These are phyloP conservation scores for Prionace glauca DNA, from an alignment of 2,797 vertebrate species.

Conservation along the genomic window DNA sequence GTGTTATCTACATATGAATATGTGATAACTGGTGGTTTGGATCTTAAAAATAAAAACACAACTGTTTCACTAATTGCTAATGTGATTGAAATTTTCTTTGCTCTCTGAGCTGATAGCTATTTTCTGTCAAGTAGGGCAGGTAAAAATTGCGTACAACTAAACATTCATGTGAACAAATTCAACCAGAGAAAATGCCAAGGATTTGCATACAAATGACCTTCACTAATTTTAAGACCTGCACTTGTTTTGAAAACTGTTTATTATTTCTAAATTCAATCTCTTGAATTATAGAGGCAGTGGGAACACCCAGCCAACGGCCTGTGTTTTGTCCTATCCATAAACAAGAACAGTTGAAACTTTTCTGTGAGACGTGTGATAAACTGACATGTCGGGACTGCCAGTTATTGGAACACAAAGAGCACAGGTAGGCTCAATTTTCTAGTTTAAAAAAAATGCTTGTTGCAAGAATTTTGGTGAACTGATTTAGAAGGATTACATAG, in stretches of 20 bases:
- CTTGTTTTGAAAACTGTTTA: not conserved
- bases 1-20: not conserved
- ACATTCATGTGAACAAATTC: not conserved
- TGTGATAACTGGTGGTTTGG: not conserved
- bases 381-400: constrained; percentile 97
- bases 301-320: constrained; percentile 79
- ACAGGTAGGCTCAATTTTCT: constrained; percentile 67
- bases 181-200: not conserved
- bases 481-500: not conserved
- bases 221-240: not conserved
- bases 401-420: constrained; percentile 94
- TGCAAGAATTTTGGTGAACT: not conserved
- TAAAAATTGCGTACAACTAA: not conserved
- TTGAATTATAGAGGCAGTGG: constrained; percentile 71
- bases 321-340: constrained; percentile 97
- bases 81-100: not conserved
- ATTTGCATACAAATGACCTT: not conserved
- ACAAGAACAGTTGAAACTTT: constrained; percentile 95
- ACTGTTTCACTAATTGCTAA: not conserved
- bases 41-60: not conserved
- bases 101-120: not conserved
- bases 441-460: not conserved
- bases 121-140: not conserved
- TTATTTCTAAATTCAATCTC: not conserved
- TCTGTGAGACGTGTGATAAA: constrained; percentile 96